Percentiles rank a stretch among this genome's conserved stretches.
Evolutionary conservation across 2,888 invertebrate species (phyloP).

Genomic region (Tiliacea citrago): DNA sequence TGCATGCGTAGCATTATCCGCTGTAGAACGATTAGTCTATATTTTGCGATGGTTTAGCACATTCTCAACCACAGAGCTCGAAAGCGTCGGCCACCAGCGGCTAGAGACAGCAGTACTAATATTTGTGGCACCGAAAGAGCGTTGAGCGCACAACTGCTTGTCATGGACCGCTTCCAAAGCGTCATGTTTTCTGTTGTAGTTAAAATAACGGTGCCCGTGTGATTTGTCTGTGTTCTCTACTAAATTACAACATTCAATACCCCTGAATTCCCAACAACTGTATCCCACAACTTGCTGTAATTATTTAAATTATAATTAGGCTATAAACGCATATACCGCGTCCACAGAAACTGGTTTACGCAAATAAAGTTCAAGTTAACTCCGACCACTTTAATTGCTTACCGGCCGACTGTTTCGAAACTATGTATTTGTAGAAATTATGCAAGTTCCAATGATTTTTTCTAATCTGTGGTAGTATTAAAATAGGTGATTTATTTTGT

Average conservation of each 20-base stretch:
- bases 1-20: too few species aligned
- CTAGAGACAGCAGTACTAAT: too few species aligned
- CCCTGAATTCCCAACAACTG: slow-evolving; percentile 21
- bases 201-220: neutral
- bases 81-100: too few species aligned
- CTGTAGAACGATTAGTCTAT: too few species aligned
- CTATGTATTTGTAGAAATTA: slow-evolving; percentile 57
- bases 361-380: slow-evolving; percentile 65
- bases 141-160: too few species aligned
- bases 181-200: neutral
- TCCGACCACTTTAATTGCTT: slow-evolving; percentile 54
- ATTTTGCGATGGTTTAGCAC: too few species aligned
- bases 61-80: too few species aligned
- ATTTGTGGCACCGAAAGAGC: too few species aligned
- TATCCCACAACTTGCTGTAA: slow-evolving; percentile 36
- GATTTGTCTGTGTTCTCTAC: neutral
- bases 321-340: slow-evolving; percentile 56
- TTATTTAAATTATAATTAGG: slow-evolving; percentile 64
- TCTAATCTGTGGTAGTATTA: slow-evolving; percentile 47
- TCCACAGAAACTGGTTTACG: slow-evolving; percentile 59
- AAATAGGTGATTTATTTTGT: slow-evolving; percentile 44
- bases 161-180: too few species aligned
- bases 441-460: slow-evolving; percentile 49
- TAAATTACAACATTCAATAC: slow-evolving; percentile 17
- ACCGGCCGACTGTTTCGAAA: slow-evolving; percentile 46